Base-by-base conservation (phyloP, 2,797 vertebrate genomes). In the Syngnathus rostellatus region DNA sequence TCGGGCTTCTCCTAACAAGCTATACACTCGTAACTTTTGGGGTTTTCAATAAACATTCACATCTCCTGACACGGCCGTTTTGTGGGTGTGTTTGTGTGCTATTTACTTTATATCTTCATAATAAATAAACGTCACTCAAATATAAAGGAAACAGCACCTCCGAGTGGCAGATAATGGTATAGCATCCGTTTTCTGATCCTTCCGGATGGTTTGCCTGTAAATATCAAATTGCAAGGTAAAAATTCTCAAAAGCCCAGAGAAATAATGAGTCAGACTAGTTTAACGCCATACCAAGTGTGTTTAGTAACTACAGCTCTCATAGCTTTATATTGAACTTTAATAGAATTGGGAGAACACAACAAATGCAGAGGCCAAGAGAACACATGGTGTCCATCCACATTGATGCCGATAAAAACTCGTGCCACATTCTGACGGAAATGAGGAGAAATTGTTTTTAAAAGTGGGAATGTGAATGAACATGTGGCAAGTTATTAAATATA, bases 341-440 rank as follows among this genome's bases (percentile, higher is more conserved):
- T 37, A 25, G 8, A 37, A 48, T 8, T 63, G 19, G 21, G 16
- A 50, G 14, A 37, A 63, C 91, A 92, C 86, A 98, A 94, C 94
- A 96, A 85, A 97, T 94, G 82, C 93, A 95, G 80, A 98, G 89
- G 8, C 87, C 91, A 69, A 0, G 95, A 96, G 81, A 97, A 98
- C 68, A 93, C 55, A 60, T 97, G 97, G 84, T 98, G 95, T 83
- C 93, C 94, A 38, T 94, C 93, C 45, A 97, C 63, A 72, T 96
- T 91, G 82, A 98, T 94, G 43, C 94, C 95, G 0, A 96, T 88
- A 74, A 95, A 97, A 68, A 93, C 93, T 0, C 97, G 81, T 2
- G 91, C 94, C 50, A 95, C 87, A 72, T 98, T 99, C 96, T 98
- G 85, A 80, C 77, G 59, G 64, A 46, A 62, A 12, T 0, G 3